Evolutionary conservation across 64 coral and sea anemone genomes (phyloP), one percentile per base, ranked within the genome.

Genomic region (Montipora cactus): DNA sequence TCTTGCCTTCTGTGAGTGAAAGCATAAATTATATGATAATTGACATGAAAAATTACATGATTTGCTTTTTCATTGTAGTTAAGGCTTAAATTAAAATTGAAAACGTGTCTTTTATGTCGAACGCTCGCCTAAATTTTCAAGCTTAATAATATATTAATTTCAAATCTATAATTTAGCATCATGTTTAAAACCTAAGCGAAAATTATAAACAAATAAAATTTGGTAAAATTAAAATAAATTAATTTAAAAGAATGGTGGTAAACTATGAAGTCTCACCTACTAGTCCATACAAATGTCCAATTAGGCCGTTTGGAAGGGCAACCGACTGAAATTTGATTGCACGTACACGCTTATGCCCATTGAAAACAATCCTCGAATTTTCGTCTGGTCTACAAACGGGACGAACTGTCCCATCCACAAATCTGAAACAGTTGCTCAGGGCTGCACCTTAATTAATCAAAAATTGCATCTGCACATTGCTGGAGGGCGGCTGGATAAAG

Each of bases 1-100:
- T 64, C 59, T 64, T 64, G 59, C 59, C 9, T 64, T 64, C 59
- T 64, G 59, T 64, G 59, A 64, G 53, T 57, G 53, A 57, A 11
- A 57, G 53, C 53, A 57, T 57, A 57, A 57, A 57, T 57, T 57
- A 57, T 46, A 76, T 9, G 44, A 25, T 9, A 46, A 44, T 1
- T 49, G 7, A 78, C 44, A 8, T 46, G 9, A 78, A 78, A 78
- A 78, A 78, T 46, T 46, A 78, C 28, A 78, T 78, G 75, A 78
- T 49, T 78, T 78, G 10, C 28, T 78, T 78, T 78, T 49, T 20
- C 75, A 64, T 64, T 64, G 28, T 37, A 64, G 19, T 64, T 64
- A 64, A 64, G 75, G 7, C 28, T 76, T 22, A 76, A 76, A 76
- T 8, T 76, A 8, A 9, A 25, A 76, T 8, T 37, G 28, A 46